Base-by-base conservation (phyloP, 35 echinoderm and acorn worm species). In the Ophiothrix spiculata region DNA sequence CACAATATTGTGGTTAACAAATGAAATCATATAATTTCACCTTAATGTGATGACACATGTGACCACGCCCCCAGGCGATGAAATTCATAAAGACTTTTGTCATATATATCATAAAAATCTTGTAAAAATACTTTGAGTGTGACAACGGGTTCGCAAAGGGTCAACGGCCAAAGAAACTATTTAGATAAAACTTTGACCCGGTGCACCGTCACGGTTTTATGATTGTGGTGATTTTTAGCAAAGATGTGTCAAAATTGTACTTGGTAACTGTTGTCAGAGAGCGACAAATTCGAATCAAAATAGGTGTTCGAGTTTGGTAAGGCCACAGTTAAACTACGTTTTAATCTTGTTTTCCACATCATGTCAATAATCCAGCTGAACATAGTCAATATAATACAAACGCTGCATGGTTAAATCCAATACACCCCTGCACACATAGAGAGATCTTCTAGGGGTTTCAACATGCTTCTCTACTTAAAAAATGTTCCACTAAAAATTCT, bases 81-180 rank as follows among this genome's bases (percentile, higher is more conserved):
- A 69, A 25, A 69, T 69, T 69, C 17, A 69, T 10, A 28, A 49
- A 69, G 60, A 69, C n/a, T 69, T 10, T n/a, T 25, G 60, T 69
- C 60, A n/a, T n/a, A 69, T 69, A 15, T 69, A 69, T 69, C 60
- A 69, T 69, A 69, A 69, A n/a, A n/a, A 69, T 69, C 60, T 19
- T 25, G 17, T 25, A 69, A 69, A 69, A 28, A 12, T 25, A 4
- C 60, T 25, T 28, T 12, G 29, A 49, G 6, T 69, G 29, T 10
- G 25, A 28, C 25, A n/a, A 28, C 60, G n/a, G 60, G 60, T 69
- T 69, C 25, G 60, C 10, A 15, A 25, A 12, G 60, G 60, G 60
- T 69, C 60, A 69, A 25, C 29, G 60, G 60, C 60, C 60, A 69
- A 15, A 15, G 25, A 69, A 69, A n/a, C 60, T 69, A 69, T 69